A percentile compares a stretch with the other conserved stretches of the same genome.
phyloP scores from a whole-genome alignment of 2,888 invertebrate genomes.

The Parasteatoda lunata region DNA sequence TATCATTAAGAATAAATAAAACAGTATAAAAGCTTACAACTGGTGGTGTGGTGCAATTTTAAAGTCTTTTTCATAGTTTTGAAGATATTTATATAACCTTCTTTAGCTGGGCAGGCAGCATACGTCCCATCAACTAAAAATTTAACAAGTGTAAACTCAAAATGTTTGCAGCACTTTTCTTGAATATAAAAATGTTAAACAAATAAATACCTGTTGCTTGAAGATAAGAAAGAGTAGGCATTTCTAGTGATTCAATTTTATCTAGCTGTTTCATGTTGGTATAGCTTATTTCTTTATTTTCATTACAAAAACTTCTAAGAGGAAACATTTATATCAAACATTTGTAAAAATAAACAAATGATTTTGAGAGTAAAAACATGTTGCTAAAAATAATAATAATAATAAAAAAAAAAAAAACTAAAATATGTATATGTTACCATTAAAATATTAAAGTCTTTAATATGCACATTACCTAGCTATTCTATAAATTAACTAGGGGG shows the following conservation, averaged over 20 bases:
- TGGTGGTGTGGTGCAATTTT: constrained; percentile 16
- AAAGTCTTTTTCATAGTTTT: constrained; percentile 20
- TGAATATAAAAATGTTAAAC: not conserved
- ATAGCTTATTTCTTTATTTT: constrained; percentile 5
- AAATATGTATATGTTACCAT: no score
- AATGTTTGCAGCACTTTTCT: not conserved
- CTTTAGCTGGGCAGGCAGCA: constrained; percentile 30
- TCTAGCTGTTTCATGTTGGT: not conserved
- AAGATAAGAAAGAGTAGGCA: constrained; percentile 16
- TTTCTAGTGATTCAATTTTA: constrained; percentile 13
- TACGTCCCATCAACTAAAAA: constrained; percentile 43
- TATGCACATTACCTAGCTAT: no score
- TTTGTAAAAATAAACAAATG: no score
- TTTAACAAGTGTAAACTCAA: not conserved
- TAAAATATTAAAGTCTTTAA: no score
- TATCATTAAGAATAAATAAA: no score
- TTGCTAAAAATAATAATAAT: no score
- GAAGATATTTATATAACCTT: constrained; percentile 27
- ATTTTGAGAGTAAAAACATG: no score
- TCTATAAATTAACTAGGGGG: no score
- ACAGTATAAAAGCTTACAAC: constrained; percentile 13
- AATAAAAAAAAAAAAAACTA: no score
- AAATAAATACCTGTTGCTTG: constrained; percentile 29
- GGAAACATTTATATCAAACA: not conserved
- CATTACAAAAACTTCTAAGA: constrained; percentile 21